Evolutionary conservation across 2,797 vertebrate species (phyloP).

Genomic region (Periophthalmus magnuspinnatus): DNA sequence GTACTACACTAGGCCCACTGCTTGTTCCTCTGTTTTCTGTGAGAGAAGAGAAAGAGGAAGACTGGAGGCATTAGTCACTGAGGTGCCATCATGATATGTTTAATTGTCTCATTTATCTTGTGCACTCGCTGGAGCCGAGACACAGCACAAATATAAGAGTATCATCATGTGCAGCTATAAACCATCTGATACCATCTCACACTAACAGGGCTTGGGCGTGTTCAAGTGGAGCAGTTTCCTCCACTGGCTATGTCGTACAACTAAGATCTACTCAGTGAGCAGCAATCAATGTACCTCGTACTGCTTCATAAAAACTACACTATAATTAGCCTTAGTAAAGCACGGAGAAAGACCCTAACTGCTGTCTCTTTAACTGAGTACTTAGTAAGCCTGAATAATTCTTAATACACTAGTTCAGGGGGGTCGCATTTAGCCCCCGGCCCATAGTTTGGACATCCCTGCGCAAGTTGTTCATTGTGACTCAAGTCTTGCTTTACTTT

Average conservation of each 20-base stretch:
- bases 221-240: slow-evolving; percentile 4
- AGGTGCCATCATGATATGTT: slow-evolving; percentile 66
- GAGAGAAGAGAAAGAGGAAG: slow-evolving; percentile 45
- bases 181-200: slow-evolving; percentile 16
- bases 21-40: slow-evolving; percentile 58
- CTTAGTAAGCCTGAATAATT: no score
- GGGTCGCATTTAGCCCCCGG: no score
- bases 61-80: slow-evolving; percentile 69
- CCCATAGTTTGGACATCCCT: no score
- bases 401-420: no score
- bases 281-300: neutral
- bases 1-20: slow-evolving; percentile 5
- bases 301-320: no score
- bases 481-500: no score
- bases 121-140: slow-evolving; percentile 28
- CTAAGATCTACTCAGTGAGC: neutral
- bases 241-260: neutral
- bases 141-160: slow-evolving; percentile 28
- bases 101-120: slow-evolving; percentile 77
- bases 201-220: slow-evolving; percentile 3
- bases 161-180: slow-evolving; percentile 27
- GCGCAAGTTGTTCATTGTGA: no score
- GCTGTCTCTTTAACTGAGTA: no score
- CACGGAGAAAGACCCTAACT: no score
- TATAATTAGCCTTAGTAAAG: no score